Evolutionary conservation across 2,113 vertebrate genomes (phyloP).

Genomic region (Anseranas semipalmata): DNA sequence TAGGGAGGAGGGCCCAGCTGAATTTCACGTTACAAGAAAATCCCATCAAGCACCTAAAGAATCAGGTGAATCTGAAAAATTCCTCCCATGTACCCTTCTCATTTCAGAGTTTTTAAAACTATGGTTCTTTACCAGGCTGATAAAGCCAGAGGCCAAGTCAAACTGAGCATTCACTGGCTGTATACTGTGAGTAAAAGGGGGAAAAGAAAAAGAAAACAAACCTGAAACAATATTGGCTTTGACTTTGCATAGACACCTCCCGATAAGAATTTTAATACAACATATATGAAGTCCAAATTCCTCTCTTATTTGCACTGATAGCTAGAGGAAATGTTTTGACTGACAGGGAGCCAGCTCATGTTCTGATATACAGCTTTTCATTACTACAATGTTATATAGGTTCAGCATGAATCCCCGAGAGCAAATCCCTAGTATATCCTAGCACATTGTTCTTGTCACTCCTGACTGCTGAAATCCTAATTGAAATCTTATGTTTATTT

Average conservation of each 20-base stretch:
- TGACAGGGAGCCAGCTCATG: background rate
- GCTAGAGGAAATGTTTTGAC: slow-evolving; percentile 21
- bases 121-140: background rate
- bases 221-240: slow-evolving; percentile 16
- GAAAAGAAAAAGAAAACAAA: background rate
- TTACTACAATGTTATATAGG: slow-evolving; percentile 27
- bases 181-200: background rate
- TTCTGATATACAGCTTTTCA: slow-evolving; percentile 35
- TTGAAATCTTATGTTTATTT: slow-evolving; percentile 49
- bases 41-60: background rate
- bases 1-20: background rate
- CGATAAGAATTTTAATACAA: slow-evolving; percentile 36
- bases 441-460: slow-evolving; percentile 18
- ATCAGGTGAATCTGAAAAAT: background rate
- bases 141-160: background rate
- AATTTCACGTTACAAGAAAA: background rate
- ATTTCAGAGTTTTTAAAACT: background rate
- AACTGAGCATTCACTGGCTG: background rate
- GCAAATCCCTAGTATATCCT: slow-evolving; percentile 34
- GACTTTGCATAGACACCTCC: background rate
- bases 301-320: slow-evolving; percentile 27
- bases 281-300: slow-evolving; percentile 33
- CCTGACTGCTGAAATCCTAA: slow-evolving; percentile 38
- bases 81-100: fast-evolving
- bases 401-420: slow-evolving; percentile 19